Conservation (phyloP, 2,888 invertebrate species). For the Bedellia somnulentella region DNA sequence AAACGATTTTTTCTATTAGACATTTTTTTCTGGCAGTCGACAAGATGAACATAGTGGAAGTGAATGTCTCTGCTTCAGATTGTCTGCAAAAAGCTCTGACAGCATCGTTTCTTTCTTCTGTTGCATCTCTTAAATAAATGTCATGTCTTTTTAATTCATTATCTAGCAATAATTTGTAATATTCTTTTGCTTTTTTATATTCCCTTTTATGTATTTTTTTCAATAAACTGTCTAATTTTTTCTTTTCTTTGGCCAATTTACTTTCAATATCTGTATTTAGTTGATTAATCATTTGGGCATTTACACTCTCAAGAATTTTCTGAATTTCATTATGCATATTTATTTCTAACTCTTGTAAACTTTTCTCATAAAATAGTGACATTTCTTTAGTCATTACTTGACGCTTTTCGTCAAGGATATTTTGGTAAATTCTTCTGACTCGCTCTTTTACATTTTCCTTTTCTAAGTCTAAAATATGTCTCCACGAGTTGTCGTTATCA, state of each 20-base stretch:
- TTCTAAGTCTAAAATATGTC: constrained; percentile 27
- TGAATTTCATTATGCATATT: constrained; percentile 27
- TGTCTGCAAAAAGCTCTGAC: constrained; percentile 30
- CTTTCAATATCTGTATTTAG: constrained; percentile 29
- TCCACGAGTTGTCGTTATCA: constrained; percentile 39
- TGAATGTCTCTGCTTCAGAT: constrained; percentile 31
- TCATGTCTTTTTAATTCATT: constrained; percentile 26
- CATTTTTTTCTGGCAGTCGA: constrained; percentile 46
- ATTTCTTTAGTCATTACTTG: constrained; percentile 30
- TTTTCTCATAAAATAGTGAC: constrained; percentile 27
- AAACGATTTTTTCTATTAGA: constrained; percentile 29
- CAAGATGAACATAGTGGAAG: constrained; percentile 44
- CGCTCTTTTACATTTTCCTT: constrained; percentile 20
- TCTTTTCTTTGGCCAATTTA: constrained; percentile 26
- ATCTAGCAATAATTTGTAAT: constrained; percentile 32
- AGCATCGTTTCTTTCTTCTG: constrained; percentile 33
- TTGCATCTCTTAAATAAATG: constrained; percentile 23
- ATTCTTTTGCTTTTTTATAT: constrained; percentile 27
- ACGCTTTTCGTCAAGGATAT: constrained; percentile 29
- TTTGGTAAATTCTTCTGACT: constrained; percentile 22
- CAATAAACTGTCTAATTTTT: constrained; percentile 20
- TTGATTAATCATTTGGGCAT: constrained; percentile 26
- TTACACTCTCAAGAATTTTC: constrained; percentile 18
- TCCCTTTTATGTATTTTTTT: constrained; percentile 23
- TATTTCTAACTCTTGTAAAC: constrained; percentile 33